These are phyloP conservation scores for Helicoverpa zea DNA, from an alignment of 1,140 invertebrate species.

Conservation along the genomic window DNA sequence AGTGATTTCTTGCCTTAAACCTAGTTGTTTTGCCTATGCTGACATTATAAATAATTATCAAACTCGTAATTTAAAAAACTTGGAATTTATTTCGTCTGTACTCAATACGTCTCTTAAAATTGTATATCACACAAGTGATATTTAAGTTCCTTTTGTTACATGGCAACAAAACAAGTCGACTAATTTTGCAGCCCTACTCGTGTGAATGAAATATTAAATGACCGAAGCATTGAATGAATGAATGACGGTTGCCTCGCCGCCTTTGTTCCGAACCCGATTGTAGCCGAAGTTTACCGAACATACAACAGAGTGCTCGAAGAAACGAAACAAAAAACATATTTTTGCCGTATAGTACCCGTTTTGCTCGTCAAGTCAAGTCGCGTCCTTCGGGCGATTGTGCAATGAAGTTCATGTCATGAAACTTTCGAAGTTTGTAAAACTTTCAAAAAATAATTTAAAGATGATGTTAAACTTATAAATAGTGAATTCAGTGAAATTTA, in stretches of 20 bases:
- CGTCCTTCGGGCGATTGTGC: slow-evolving; percentile 77
- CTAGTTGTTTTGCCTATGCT: no score
- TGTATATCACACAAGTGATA: no score
- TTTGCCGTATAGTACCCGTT: slow-evolving; percentile 59
- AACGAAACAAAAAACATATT: slow-evolving; percentile 40
- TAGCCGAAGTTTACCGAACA: slow-evolving; percentile 19
- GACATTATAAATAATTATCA: no score
- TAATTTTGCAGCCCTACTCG: background rate
- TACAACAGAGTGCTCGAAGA: background rate
- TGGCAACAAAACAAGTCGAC: slow-evolving; percentile 20
- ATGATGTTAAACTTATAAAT: slow-evolving; percentile 48
- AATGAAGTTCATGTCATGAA: slow-evolving; percentile 72
- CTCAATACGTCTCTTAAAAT: no score
- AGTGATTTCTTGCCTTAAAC: no score
- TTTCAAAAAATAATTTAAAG: slow-evolving; percentile 42
- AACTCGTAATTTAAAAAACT: no score
- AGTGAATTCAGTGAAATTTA: slow-evolving; percentile 47
- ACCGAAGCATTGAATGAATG: no score
- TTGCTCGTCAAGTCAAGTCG: slow-evolving; percentile 55
- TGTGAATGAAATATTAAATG: no score
- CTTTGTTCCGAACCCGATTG: background rate
- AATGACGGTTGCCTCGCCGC: no score
- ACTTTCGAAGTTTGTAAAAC: slow-evolving; percentile 73
- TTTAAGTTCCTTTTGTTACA: background rate
- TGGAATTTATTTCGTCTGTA: no score